Conservation (phyloP, 2,797 vertebrate species). For the Agapornis canus region DNA sequence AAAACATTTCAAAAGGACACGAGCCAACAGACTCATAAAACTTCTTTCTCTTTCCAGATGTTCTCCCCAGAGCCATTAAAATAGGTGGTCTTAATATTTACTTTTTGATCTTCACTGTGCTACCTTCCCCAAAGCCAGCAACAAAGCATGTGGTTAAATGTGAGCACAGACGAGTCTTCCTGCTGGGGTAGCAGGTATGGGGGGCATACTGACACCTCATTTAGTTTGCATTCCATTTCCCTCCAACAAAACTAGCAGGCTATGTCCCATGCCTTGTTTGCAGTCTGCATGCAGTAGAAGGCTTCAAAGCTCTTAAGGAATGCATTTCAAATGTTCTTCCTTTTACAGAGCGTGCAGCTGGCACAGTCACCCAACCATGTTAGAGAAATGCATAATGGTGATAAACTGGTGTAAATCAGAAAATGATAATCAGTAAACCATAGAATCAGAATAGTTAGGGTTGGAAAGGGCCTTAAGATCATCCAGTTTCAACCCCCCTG, state of each 20-base stretch:
- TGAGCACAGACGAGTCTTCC: background rate
- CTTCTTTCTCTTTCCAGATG: constrained; percentile 58
- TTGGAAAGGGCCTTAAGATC: too few species aligned
- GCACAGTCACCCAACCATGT: background rate
- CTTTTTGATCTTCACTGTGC: constrained; percentile 27
- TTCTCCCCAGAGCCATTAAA: constrained; percentile 42
- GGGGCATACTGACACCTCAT: background rate
- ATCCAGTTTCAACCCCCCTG: too few species aligned
- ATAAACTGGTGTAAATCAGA: constrained; percentile 1
- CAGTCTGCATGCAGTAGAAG: background rate
- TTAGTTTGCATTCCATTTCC: background rate
- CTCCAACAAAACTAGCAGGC: background rate
- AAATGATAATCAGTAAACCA: constrained; percentile 11
- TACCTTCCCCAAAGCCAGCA: background rate
- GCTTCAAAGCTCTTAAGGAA: constrained; percentile 35
- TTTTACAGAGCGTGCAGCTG: background rate
- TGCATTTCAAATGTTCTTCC: constrained; percentile 20
- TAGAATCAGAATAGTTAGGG: too few species aligned
- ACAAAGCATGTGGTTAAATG: background rate
- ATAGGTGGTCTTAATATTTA: constrained; percentile 46
- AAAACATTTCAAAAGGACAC: constrained; percentile 58
- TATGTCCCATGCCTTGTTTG: background rate
- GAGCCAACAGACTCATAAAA: constrained; percentile 46
- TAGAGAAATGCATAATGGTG: background rate
- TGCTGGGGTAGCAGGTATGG: background rate